Evolutionary conservation across 1,140 invertebrate species (phyloP).

Genomic region (Ruditapes philippinarum): DNA sequence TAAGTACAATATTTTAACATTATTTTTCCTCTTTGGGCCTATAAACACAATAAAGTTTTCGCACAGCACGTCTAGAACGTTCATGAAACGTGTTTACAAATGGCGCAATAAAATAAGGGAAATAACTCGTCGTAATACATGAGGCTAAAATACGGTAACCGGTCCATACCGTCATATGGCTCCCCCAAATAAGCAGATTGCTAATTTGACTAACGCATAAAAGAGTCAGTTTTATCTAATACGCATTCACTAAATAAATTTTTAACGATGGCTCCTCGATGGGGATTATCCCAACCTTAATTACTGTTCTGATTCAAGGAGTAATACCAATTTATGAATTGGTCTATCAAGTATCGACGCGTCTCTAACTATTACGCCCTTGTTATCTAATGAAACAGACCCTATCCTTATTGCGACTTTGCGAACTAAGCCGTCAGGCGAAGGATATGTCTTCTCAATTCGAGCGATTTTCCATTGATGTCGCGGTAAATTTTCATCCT

Average conservation of each 20-base stretch:
- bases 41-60: too few species aligned
- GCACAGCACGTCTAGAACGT: too few species aligned
- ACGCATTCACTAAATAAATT: neutral
- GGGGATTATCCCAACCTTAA: neutral
- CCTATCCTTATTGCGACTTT: neutral
- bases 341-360: neutral
- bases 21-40: too few species aligned
- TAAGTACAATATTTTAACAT: too few species aligned
- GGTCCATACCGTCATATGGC: neutral
- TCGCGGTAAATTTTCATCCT: constrained; percentile 62
- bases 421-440: constrained; percentile 22
- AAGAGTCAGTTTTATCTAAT: neutral
- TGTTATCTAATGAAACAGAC: neutral
- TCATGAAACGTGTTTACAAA: too few species aligned
- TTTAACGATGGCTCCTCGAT: constrained; percentile 9
- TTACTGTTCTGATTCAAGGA: neutral
- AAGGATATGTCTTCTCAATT: constrained; percentile 1
- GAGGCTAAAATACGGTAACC: too few species aligned
- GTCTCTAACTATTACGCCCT: neutral
- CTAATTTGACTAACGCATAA: neutral
- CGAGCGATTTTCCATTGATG: constrained; percentile 54
- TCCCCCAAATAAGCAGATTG: neutral
- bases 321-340: constrained; percentile 21
- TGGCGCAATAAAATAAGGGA: too few species aligned
- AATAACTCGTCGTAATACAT: too few species aligned